A percentile compares a stretch with the other conserved stretches of the same genome.
These are phyloP conservation scores for Amphiura filiformis DNA, from an alignment of 35 echinoderm and acorn worm species.

Conservation along the genomic window DNA sequence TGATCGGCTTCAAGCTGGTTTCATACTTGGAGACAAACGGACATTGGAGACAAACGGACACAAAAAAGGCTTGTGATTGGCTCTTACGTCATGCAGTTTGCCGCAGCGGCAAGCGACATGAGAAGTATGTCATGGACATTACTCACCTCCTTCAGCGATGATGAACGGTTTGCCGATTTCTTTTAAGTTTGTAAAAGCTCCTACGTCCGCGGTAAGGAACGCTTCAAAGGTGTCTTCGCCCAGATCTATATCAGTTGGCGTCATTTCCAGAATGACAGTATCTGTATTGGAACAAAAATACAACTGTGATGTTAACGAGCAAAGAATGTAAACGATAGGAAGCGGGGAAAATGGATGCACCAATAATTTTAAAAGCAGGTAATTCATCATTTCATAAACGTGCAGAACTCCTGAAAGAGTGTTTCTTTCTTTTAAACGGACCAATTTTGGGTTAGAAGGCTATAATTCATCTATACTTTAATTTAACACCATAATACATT, in stretches of 20 bases:
- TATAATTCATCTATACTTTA: too few relatives aligned
- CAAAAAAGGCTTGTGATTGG: not conserved
- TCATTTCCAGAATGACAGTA: not conserved
- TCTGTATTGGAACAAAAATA: not conserved
- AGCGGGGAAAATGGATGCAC: too few relatives aligned
- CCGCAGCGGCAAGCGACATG: too few relatives aligned
- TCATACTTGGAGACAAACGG: too few relatives aligned
- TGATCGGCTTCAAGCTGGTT: too few relatives aligned
- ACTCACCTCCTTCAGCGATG: constrained; percentile 6
- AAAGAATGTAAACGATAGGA: too few relatives aligned
- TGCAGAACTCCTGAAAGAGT: not conserved
- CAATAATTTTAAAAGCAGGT: too few relatives aligned
- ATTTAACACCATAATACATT: not conserved
- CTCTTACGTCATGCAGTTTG: not conserved
- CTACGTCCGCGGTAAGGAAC: not conserved
- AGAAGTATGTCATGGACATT: too few relatives aligned
- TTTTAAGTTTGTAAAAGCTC: constrained; percentile 25
- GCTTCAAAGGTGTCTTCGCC: not conserved
- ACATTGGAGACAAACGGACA: not conserved
- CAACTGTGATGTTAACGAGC: too few relatives aligned
- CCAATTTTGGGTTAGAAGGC: too few relatives aligned
- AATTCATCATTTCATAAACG: not conserved
- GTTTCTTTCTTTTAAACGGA: not conserved
- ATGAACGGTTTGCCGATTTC: not conserved
- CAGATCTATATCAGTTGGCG: not conserved